A percentile compares a stretch with the other conserved stretches of the same genome.
Conservation (phyloP, 2,888 invertebrate species). For the Chorisops tibialis region DNA sequence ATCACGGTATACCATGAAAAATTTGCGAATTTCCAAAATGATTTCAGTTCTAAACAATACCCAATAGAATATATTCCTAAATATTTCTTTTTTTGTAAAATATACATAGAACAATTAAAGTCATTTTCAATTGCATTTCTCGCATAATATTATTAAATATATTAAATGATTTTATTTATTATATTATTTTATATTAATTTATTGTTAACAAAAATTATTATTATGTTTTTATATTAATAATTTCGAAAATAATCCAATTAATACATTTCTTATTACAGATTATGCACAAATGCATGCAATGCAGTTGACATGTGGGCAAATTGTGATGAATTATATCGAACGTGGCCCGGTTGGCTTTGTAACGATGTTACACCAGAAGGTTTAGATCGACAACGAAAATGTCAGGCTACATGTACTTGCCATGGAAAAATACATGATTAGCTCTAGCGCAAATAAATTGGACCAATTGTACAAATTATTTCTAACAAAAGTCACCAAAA, state of each 20-base stretch:
- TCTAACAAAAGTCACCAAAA: neutral
- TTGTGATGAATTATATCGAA: conserved; percentile 61
- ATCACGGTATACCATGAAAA: too few species aligned
- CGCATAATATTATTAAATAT: too few species aligned
- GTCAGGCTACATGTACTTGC: conserved; percentile 73
- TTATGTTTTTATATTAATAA: neutral
- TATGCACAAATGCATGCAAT: conserved; percentile 73
- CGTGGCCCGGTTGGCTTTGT: conserved; percentile 62
- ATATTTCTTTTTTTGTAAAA: too few species aligned
- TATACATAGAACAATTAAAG: too few species aligned
- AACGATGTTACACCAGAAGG: conserved; percentile 55
- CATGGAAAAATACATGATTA: conserved; percentile 55
- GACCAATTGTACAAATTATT: conserved; percentile 22
- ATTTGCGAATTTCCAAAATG: too few species aligned
- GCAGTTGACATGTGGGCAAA: conserved; percentile 70
- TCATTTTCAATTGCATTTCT: too few species aligned
- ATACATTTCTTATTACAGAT: conserved; percentile 36
- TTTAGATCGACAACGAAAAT: conserved; percentile 55
- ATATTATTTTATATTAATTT: too few species aligned
- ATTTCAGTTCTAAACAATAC: too few species aligned
- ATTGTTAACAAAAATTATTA: neutral
- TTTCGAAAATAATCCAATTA: neutral
- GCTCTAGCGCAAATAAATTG: neutral
- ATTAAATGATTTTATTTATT: too few species aligned
- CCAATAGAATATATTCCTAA: too few species aligned